These are phyloP conservation scores for Lophotriccus pileatus DNA, from an alignment of 2,797 vertebrate species.

Conservation along the genomic window DNA sequence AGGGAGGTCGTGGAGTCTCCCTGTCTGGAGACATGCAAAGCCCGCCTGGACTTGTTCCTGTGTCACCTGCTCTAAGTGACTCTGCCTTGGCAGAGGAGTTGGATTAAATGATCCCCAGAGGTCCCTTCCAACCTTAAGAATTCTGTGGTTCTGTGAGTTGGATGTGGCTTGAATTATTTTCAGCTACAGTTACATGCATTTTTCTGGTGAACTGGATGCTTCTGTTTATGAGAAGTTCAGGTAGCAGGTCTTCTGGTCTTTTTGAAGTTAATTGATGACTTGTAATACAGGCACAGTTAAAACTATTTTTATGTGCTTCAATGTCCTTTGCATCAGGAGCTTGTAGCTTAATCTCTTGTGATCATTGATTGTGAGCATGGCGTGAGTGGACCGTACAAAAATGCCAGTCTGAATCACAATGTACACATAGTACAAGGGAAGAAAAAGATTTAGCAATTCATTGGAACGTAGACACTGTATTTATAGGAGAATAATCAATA, in stretches of 20 bases:
- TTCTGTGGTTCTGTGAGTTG: not conserved
- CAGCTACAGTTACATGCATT: rapidly evolving
- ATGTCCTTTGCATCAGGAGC: not conserved
- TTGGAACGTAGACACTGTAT: not conserved
- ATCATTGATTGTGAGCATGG: not conserved
- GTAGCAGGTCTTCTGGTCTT: not conserved
- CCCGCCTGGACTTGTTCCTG: not conserved
- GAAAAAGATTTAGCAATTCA: not conserved
- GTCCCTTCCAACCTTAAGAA: not conserved
- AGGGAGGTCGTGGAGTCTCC: not conserved
- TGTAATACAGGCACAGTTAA: not conserved
- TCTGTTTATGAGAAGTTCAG: not conserved
- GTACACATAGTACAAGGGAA: rapidly evolving
- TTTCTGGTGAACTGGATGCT: not conserved
- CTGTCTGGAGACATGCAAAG: not conserved
- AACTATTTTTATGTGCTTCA: not conserved
- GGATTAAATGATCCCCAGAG: not conserved
- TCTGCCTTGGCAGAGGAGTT: not conserved
- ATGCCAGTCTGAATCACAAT: not conserved
- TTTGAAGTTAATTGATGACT: not conserved
- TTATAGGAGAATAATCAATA: not conserved
- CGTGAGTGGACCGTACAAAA: not conserved
- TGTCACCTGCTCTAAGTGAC: not conserved
- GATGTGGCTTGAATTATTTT: not conserved
- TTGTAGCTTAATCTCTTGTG: rapidly evolving